Evolutionary conservation across 2,113 vertebrate genomes (phyloP).

Genomic region (Bungarus multicinctus): DNA sequence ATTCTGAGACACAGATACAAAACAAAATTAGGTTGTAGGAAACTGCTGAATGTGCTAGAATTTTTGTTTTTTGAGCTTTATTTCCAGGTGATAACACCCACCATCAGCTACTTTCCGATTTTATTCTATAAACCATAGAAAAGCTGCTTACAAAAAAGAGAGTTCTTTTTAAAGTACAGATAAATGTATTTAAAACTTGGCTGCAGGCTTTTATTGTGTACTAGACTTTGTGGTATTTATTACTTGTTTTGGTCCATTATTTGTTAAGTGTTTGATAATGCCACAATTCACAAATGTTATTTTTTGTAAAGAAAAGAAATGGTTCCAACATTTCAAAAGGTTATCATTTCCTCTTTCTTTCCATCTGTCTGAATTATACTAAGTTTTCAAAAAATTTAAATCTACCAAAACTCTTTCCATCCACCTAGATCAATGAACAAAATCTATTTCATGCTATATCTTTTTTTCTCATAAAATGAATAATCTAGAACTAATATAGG

Average conservation of each 20-base stretch:
- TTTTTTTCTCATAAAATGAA: neutral
- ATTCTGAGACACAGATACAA: neutral
- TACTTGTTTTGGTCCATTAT: neutral
- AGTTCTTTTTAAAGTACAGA: too few relatives aligned
- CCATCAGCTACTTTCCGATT: neutral
- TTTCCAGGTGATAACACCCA: neutral
- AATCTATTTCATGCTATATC: neutral
- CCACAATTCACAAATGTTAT: neutral
- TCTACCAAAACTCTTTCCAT: neutral
- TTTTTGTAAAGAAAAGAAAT: neutral
- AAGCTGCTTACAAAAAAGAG: neutral
- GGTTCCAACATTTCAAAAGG: neutral
- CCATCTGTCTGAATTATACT: neutral
- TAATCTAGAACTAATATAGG: neutral
- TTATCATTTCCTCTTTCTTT: neutral
- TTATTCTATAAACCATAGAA: neutral
- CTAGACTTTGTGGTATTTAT: neutral
- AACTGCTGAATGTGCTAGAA: neutral
- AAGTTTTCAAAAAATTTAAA: neutral
- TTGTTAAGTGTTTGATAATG: neutral
- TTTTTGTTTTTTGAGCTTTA: neutral
- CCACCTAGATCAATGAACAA: neutral
- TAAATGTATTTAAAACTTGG: neutral
- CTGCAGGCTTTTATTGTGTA: neutral
- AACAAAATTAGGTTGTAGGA: neutral